A percentile compares a stretch with the other conserved stretches of the same genome.
Evolutionary conservation across 1,140 invertebrate species (phyloP).

Genomic region (Thaumatotibia leucotreta): DNA sequence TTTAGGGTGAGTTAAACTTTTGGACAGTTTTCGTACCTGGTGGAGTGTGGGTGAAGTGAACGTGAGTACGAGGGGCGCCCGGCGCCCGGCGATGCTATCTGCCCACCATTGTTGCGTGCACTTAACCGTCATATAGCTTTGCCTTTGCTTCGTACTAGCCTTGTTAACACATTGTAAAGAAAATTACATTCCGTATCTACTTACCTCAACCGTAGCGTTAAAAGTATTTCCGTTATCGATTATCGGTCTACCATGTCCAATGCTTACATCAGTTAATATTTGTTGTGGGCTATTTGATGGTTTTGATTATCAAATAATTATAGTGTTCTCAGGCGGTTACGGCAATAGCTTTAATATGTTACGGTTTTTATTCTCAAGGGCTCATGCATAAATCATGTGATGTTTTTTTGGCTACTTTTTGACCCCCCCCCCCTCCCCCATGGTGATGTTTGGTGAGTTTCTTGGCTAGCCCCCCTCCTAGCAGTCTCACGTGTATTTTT

Average conservation of each 20-base stretch:
- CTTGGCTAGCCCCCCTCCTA: too few relatives aligned
- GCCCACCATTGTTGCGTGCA: conserved; percentile 65
- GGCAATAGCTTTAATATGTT: not conserved
- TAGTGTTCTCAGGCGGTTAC: not conserved
- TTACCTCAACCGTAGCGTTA: conserved; percentile 44
- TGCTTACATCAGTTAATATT: conserved; percentile 35
- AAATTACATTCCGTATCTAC: conserved; percentile 68
- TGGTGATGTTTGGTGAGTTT: too few relatives aligned
- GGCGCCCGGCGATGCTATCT: conserved; percentile 53
- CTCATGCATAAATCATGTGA: too few relatives aligned
- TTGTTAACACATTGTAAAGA: conserved; percentile 74
- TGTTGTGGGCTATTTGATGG: conserved; percentile 6
- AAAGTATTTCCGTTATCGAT: conserved; percentile 64
- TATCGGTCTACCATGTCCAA: conserved; percentile 56
- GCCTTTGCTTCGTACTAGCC: conserved; percentile 41
- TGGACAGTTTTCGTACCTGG: not conserved
- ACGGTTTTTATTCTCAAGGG: not conserved
- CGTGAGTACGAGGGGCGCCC: conserved; percentile 40
- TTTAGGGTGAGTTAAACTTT: not conserved
- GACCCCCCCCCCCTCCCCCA: too few relatives aligned
- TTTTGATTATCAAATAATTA: not conserved
- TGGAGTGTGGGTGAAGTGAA: not conserved
- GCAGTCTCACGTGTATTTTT: too few relatives aligned
- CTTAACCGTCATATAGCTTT: conserved; percentile 63
- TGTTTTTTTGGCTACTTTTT: too few relatives aligned